These are phyloP conservation scores for Apomyelois bistriatella DNA, from an alignment of 2,888 invertebrate genomes.

Conservation along the genomic window DNA sequence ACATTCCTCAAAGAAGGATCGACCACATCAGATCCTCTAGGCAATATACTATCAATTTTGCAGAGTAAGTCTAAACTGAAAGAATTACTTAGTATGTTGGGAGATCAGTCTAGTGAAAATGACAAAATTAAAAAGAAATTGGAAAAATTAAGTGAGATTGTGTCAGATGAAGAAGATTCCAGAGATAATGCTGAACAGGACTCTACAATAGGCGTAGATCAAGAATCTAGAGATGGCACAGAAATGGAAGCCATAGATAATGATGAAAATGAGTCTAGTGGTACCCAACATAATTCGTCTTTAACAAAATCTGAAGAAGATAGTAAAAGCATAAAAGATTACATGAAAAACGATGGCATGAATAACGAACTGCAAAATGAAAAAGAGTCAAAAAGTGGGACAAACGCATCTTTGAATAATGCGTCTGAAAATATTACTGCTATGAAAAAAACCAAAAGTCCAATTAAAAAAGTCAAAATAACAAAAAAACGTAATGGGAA, in stretches of 20 bases:
- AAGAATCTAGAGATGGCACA: conserved; percentile 15
- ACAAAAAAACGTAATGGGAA: conserved; percentile 26
- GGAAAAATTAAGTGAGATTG: conserved; percentile 77
- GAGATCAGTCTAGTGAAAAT: conserved; percentile 59
- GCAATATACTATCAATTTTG: conserved; percentile 56
- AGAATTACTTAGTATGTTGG: conserved; percentile 62
- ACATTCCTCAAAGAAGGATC: conserved; percentile 28
- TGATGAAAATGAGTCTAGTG: conserved; percentile 12
- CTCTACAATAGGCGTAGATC: conserved; percentile 2
- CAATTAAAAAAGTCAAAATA: conserved; percentile 15
- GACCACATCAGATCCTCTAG: conserved; percentile 44
- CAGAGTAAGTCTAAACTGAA: conserved; percentile 73
- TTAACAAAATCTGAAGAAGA: neutral
- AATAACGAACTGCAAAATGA: conserved; percentile 7
- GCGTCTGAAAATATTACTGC: conserved; percentile 8
- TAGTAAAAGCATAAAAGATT: neutral
- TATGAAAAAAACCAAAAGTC: conserved; percentile 21
- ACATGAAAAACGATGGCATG: neutral
- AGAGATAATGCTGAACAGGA: conserved; percentile 22
- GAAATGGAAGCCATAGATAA: conserved; percentile 16
- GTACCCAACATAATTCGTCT: neutral
- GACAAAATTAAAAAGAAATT: conserved; percentile 80
- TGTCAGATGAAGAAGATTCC: conserved; percentile 70
- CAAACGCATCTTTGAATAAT: neutral
- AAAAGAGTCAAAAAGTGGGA: neutral